Base-by-base conservation (phyloP, 2,113 vertebrate genomes). In the Podarcis muralis region DNA sequence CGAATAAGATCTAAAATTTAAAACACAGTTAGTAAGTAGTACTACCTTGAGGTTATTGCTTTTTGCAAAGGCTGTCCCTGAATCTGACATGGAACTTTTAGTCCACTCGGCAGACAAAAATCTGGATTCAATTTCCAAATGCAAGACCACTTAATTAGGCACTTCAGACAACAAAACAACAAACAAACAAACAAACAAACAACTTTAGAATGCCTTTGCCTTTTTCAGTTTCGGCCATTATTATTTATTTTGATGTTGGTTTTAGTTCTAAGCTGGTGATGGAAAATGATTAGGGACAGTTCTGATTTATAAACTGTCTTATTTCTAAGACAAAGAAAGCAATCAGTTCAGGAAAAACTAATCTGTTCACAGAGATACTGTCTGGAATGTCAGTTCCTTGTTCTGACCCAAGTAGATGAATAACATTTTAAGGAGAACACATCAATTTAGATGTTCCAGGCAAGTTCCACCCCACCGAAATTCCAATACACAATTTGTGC, bases 71-170 rank as follows among this genome's bases (percentile, higher is more conserved):
- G 0, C 37, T 92, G 89, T 90, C 74, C 62, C 69, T 90, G n/a
- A 8, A 30, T 87, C 90, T 88, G 86, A 90, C 90, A 90, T 59
- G 32, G 81, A 84, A 25, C 69, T 57, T 86, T 95, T 85, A 90
- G 89, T 72, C 93, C 93, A 94, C 93, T 91, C 81, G 9, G 90
- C 88, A 87, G 94, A 93, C 89, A 88, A 86, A 96, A 57, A 94
- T 95, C 96, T 97, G 97, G 95, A 96, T 96, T 95, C 92, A 96
- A 96, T 97, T 97, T 97, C 93, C 91, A 95, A 96, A 96, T 94
- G 93, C 96, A 96, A 96, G 93, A 93, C 92, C 92, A 93, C 92
- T 95, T 94, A 87, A 92, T 94, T 84, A 76, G 92, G 95, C 93
- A 94, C 94, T 94, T 96, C 93, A 95, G 96, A 96, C 95, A 95